Evolutionary conservation across 2,888 invertebrate genomes (phyloP).

Genomic region (Cetonia aurata): DNA sequence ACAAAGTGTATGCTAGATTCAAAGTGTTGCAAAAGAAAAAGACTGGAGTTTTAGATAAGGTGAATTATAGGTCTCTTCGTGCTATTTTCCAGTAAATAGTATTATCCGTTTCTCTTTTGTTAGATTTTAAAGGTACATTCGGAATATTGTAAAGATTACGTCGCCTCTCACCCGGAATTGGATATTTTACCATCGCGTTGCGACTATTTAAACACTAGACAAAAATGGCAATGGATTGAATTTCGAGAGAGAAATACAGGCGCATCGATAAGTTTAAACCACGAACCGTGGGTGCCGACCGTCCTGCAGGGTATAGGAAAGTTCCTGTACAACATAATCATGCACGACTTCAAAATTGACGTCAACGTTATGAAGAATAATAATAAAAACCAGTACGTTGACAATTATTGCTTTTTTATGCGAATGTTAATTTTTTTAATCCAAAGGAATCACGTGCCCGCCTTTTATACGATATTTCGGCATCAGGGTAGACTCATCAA

Average conservation of each 20-base stretch:
- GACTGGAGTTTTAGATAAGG: conserved; percentile 77
- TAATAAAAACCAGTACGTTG: conserved; percentile 65
- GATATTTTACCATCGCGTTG: conserved; percentile 56
- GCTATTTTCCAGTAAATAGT: no score
- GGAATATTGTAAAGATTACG: conserved; percentile 60
- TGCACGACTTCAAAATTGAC: conserved; percentile 88
- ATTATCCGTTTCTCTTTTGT: conserved; percentile 34
- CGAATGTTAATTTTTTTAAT: not conserved
- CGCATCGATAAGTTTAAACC: conserved; percentile 60
- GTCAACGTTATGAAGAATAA: conserved; percentile 75
- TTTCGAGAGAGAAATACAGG: conserved; percentile 63
- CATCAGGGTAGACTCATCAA: conserved; percentile 74
- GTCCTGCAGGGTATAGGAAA: conserved; percentile 79
- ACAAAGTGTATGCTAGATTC: conserved; percentile 76
- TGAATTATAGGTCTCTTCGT: conserved; percentile 52
- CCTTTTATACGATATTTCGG: conserved; percentile 84
- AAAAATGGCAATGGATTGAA: conserved; percentile 79
- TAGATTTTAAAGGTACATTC: conserved; percentile 59
- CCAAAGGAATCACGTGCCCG: conserved; percentile 76
- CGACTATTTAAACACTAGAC: conserved; percentile 71
- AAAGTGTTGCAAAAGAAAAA: conserved; percentile 76
- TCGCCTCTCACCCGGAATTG: conserved; percentile 53
- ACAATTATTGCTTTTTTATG: not conserved
- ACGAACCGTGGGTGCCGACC: conserved; percentile 76
- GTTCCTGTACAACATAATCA: conserved; percentile 88